Evolutionary conservation across 1,140 invertebrate species (phyloP).

Genomic region (Zaprionus gabonicus): DNA sequence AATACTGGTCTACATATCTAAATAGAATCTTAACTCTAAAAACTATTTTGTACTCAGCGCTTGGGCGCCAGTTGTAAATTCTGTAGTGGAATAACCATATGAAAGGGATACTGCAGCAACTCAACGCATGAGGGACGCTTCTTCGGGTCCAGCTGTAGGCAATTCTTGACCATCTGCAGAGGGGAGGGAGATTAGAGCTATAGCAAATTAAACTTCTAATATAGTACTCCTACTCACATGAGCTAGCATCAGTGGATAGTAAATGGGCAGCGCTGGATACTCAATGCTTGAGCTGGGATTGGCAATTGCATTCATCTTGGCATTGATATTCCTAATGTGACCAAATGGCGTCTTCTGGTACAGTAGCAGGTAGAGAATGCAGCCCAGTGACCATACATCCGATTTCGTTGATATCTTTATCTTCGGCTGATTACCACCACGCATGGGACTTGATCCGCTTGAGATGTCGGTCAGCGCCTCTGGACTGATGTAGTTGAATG

Average conservation of each 20-base stretch:
- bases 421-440: slow-evolving; percentile 75
- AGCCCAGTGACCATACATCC: slow-evolving; percentile 99
- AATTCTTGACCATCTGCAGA: slow-evolving; percentile 87
- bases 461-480: slow-evolving; percentile 91
- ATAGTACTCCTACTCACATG: slow-evolving; percentile 54
- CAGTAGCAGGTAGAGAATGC: slow-evolving; percentile 97
- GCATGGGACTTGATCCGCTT: slow-evolving; percentile 80
- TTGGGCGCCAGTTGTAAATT: slow-evolving; percentile 63
- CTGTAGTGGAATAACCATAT: slow-evolving; percentile 81
- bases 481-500: slow-evolving; percentile 98
- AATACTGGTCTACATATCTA: slow-evolving; percentile 18
- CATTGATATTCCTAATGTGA: slow-evolving; percentile 90
- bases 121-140: slow-evolving; percentile 89
- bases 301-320: slow-evolving; percentile 93
- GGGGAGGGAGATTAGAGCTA: not conserved
- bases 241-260: slow-evolving; percentile 74
- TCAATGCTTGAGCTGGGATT: slow-evolving; percentile 90
- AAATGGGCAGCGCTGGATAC: slow-evolving; percentile 86
- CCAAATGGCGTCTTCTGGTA: slow-evolving; percentile 97
- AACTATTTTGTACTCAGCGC: slow-evolving; percentile 24
- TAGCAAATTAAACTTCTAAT: not conserved
- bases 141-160: slow-evolving; percentile 90
- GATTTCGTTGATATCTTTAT: slow-evolving; percentile 93
- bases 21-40: slow-evolving; percentile 9
- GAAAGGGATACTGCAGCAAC: slow-evolving; percentile 89